Base-by-base conservation (phyloP, 2,797 vertebrate species). In the Anguilla marmorata region DNA sequence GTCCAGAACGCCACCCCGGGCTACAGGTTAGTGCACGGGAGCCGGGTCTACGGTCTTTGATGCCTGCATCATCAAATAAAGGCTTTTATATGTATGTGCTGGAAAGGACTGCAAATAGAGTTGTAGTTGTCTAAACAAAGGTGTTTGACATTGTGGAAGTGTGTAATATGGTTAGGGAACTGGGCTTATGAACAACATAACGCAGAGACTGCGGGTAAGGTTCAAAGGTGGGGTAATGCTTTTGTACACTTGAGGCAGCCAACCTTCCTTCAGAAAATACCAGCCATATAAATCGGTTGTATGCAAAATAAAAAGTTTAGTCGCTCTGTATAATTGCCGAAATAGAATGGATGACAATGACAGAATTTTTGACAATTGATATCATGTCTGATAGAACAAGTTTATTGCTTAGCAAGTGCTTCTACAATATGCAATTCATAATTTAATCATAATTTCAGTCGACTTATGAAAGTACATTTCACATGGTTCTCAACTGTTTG, bases 1-100 rank as follows among this genome's bases (percentile, higher is more conserved):
- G 95, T 0, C 94, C 96, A 9, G 97, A 98, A 90, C 97, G 88
- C 66, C 93, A 97, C 52, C 95, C 96, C 0, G 97, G 96, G 12
- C 84, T 97, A 86, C 97, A 98, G 97, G 98, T 99, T 87, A 92
- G 93, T 93, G 91, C 16, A 54, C 0, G 27, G 37, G 58, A 45
- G 74, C 8, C 58, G 48, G 80, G 63, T 4, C 24, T 37, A 63
- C 50, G 6, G 21, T 82, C 6, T 2, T 7, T 3, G 19, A 41
- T 30, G 2, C 33, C 74, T 7, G 48, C 21, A 24, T 14, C 86
- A 21, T 74, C 8, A 37, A 24, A 14, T 1, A 96, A 82, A 60
- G 37, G 85, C 88, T 52, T 66, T 30, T 58, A 45, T 87, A 50
- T 19, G 94, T 95, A 37, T 72, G 88, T 63, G 84, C 72, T 45